Conservation (phyloP, 2,888 invertebrate species). For the Alcis repandata region DNA sequence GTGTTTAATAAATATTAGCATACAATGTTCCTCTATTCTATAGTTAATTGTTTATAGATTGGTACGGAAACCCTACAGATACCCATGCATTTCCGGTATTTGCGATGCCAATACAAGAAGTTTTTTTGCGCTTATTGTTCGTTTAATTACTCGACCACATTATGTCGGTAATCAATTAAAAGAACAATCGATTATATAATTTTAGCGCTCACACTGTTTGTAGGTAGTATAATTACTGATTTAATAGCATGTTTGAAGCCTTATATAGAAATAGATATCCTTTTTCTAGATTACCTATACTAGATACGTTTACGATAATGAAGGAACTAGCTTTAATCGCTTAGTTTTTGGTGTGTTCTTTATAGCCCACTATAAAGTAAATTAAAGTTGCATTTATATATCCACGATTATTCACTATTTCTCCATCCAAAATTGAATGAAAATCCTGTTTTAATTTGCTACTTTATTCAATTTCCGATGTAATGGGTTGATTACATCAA, state of each 20-base stretch:
- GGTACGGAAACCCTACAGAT: conserved; percentile 20
- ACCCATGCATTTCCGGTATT: conserved; percentile 37
- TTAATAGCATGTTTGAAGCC: not conserved
- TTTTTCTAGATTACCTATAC: not conserved
- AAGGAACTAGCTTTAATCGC: too few relatives aligned
- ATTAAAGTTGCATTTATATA: too few relatives aligned
- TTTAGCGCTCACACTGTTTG: not conserved
- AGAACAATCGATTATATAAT: conserved; percentile 11
- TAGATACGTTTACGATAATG: too few relatives aligned
- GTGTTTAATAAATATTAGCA: conserved; percentile 22
- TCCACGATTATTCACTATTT: too few relatives aligned
- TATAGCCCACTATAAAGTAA: too few relatives aligned
- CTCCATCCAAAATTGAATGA: too few relatives aligned
- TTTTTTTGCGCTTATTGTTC: conserved; percentile 31
- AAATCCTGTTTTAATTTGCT: too few relatives aligned
- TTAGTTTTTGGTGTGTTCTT: too few relatives aligned
- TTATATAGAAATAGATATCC: not conserved
- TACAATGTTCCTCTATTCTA: conserved; percentile 30
- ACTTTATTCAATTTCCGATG: too few relatives aligned
- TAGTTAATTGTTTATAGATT: conserved; percentile 48
- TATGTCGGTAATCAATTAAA: conserved; percentile 11
- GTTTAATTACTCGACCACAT: conserved; percentile 22
- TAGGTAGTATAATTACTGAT: not conserved
- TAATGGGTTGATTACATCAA: too few relatives aligned
- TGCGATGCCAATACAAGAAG: conserved; percentile 8